Conservation (phyloP, 2,797 vertebrate genomes). For the Toxotes lorentzi region DNA sequence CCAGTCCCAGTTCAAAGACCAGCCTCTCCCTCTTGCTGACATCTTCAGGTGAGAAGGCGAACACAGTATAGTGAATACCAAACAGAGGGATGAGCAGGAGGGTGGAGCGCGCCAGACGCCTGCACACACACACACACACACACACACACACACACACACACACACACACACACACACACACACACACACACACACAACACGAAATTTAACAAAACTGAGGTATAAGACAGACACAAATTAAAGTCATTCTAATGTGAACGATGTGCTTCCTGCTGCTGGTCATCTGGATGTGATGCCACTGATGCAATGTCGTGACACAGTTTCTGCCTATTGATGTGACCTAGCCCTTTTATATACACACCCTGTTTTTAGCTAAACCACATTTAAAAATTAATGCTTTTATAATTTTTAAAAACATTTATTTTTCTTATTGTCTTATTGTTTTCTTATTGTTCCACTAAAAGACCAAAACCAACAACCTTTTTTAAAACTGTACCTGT, state of each 20-base stretch:
- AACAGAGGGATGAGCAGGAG: conserved; percentile 97
- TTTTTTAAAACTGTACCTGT: not conserved
- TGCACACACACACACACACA: conserved; percentile 73
- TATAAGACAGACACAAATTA: conserved; percentile 15
- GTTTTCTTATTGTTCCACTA: not conserved
- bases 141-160: conserved; percentile 34
- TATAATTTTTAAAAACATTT: not conserved
- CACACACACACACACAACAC: conserved; percentile 42
- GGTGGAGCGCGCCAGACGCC: conserved; percentile 96
- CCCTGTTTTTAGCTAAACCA: not conserved
- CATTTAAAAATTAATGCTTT: not conserved
- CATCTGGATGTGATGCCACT: conserved; percentile 43
- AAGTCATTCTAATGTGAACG: conserved; percentile 10
- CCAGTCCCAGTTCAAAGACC: conserved; percentile 96
- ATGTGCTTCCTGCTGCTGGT: conserved; percentile 19
- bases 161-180: conserved; percentile 37
- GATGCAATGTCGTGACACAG: conserved; percentile 59
- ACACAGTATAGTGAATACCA: conserved; percentile 99
- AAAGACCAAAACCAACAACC: conserved; percentile 27
- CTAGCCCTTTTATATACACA: not conserved
- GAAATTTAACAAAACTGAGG: conserved; percentile 31
- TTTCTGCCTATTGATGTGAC: conserved; percentile 15
- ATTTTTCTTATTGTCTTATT: conserved; percentile 14
- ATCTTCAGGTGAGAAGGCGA: conserved; percentile 97
- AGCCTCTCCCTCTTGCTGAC: conserved; percentile 96